A percentile compares a stretch with the other conserved stretches of the same genome.
phyloP scores from a whole-genome alignment of 2,888 invertebrate genomes.

The Ophioninae sp. region DNA sequence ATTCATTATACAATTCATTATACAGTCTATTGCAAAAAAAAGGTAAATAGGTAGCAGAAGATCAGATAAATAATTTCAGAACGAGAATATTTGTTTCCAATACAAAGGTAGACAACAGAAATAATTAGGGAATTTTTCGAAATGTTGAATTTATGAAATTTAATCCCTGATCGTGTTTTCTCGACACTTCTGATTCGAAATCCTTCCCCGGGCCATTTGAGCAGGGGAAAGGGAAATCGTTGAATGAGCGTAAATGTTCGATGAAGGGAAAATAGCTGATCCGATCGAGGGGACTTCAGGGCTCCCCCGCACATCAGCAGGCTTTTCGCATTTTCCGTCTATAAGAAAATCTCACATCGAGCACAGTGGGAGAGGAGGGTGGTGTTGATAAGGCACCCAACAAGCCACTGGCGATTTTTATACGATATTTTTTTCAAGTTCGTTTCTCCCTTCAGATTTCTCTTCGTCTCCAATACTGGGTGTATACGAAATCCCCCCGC shows the following conservation, averaged over 20 bases:
- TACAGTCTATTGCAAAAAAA: neutral
- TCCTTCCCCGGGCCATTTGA: neutral
- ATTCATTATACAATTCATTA: neutral
- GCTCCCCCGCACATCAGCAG: constrained; percentile 9
- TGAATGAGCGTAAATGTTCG: constrained; percentile 36
- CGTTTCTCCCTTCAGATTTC: constrained; percentile 25
- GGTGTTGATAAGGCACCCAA: constrained; percentile 3
- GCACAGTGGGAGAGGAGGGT: neutral
- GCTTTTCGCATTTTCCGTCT: neutral
- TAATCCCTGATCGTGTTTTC: neutral
- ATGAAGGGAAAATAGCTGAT: constrained; percentile 56
- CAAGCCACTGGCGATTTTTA: constrained; percentile 44
- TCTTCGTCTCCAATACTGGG: neutral
- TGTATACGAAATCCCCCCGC: constrained; percentile 49
- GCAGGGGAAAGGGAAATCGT: neutral
- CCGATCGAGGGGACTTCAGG: constrained; percentile 48
- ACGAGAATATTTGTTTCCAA: neutral
- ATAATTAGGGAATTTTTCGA: neutral
- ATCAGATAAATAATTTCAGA: neutral
- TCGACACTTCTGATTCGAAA: neutral
- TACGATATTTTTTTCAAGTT: constrained; percentile 52
- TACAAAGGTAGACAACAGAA: neutral
- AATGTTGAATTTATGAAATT: neutral
- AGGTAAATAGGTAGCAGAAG: neutral
- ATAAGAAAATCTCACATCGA: constrained; percentile 17